Percentiles rank a stretch among this genome's conserved stretches.
Conservation (phyloP, 2,888 invertebrate species). For the Seira musarum region DNA sequence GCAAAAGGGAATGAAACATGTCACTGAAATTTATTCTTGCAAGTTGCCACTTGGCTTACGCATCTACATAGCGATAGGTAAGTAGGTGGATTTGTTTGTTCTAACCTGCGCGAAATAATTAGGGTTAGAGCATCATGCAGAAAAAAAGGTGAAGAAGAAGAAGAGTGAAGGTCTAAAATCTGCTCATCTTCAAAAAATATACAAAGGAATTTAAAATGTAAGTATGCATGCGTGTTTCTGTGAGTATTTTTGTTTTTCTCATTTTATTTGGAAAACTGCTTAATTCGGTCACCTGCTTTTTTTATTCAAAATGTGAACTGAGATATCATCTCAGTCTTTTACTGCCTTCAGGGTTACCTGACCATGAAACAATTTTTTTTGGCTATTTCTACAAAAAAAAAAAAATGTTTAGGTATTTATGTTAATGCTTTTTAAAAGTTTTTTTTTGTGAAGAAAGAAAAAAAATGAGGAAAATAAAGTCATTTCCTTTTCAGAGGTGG, state of each 20-base stretch:
- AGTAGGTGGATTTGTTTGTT: too few species aligned
- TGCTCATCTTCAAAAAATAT: too few species aligned
- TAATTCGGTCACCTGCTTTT: constrained; percentile 52
- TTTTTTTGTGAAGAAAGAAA: neutral
- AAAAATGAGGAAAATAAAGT: constrained; percentile 21
- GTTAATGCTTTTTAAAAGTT: neutral
- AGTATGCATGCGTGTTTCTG: neutral
- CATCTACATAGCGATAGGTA: too few species aligned
- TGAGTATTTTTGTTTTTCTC: constrained; percentile 8
- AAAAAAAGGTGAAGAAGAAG: too few species aligned
- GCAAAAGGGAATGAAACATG: too few species aligned
- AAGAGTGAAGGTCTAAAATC: constrained; percentile 34
- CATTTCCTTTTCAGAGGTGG: constrained; percentile 27
- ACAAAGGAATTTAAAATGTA: too few species aligned
- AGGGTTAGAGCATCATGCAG: constrained; percentile 4
- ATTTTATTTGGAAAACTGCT: constrained; percentile 27
- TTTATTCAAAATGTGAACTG: neutral
- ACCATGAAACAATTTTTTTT: constrained; percentile 42
- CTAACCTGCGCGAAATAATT: neutral
- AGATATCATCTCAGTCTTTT: neutral
- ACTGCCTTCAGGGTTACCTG: constrained; percentile 17
- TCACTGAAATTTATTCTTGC: too few species aligned
- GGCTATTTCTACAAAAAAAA: neutral
- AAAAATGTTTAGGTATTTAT: neutral
- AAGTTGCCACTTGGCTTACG: constrained; percentile 9